A percentile compares a stretch with the other conserved stretches of the same genome.
Evolutionary conservation across 2,113 vertebrate genomes (phyloP).

Genomic region (Erinaceus europaeus): DNA sequence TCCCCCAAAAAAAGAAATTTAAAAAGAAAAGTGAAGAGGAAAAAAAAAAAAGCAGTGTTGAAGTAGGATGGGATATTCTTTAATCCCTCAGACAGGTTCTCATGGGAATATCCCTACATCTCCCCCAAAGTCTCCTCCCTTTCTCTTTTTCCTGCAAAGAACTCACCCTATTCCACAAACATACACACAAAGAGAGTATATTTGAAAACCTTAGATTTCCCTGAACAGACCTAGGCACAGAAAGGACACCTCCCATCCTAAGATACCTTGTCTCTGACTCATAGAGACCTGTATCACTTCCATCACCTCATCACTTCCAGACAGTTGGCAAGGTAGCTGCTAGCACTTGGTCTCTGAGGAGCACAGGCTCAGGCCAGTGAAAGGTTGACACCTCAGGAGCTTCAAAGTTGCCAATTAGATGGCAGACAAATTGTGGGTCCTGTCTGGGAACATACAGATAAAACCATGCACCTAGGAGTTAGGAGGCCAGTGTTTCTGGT

Average conservation of each 20-base stretch:
- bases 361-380: not conserved
- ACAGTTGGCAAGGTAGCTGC: not conserved
- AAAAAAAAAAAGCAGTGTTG: not conserved
- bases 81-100: not conserved
- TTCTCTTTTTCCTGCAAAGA: not conserved
- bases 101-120: not conserved
- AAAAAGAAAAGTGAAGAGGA: too few relatives aligned
- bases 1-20: too few relatives aligned
- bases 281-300: not conserved
- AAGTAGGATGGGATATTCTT: not conserved
- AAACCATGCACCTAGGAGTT: not conserved
- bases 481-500: not conserved
- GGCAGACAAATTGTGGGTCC: not conserved
- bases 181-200: too few relatives aligned
- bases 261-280: not conserved
- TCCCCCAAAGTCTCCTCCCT: not conserved
- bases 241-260: not conserved
- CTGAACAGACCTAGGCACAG: not conserved
- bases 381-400: not conserved
- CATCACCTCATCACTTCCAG: not conserved
- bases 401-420: not conserved
- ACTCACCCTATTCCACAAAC: constrained; percentile 7
- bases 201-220: too few relatives aligned
- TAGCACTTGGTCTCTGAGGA: not conserved
- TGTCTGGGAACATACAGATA: not conserved